These are phyloP conservation scores for Tachina fera DNA, from an alignment of 2,888 invertebrate genomes.

Conservation along the genomic window DNA sequence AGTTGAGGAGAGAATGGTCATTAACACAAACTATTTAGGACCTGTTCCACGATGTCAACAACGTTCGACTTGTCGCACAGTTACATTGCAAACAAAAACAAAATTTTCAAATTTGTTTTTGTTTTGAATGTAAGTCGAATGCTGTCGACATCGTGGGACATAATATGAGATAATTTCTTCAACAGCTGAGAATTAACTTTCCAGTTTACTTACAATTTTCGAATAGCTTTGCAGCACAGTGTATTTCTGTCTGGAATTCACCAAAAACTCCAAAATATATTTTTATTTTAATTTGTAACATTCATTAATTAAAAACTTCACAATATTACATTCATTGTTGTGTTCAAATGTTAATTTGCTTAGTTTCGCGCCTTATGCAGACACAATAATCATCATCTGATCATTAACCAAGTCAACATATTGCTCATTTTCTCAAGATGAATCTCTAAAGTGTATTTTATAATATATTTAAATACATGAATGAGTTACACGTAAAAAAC, in stretches of 20 bases:
- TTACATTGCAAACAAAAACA: too few relatives aligned
- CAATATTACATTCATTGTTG: constrained; percentile 50
- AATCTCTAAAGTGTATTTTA: constrained; percentile 17
- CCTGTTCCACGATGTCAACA: too few relatives aligned
- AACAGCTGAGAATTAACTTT: too few relatives aligned
- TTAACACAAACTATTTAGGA: too few relatives aligned
- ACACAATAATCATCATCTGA: constrained; percentile 31
- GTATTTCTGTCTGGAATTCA: not conserved
- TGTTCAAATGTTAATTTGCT: constrained; percentile 69
- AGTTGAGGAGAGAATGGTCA: too few relatives aligned
- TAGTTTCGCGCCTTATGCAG: constrained; percentile 72
- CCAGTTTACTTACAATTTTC: too few relatives aligned
- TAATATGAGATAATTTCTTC: too few relatives aligned
- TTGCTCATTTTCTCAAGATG: constrained; percentile 25
- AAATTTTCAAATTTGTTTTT: too few relatives aligned
- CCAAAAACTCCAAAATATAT: not conserved
- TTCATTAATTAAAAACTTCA: constrained; percentile 66
- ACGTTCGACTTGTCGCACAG: too few relatives aligned
- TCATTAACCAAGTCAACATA: constrained; percentile 48
- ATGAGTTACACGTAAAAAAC: constrained; percentile 13
- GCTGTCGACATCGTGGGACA: too few relatives aligned
- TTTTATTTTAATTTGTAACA: constrained; percentile 14
- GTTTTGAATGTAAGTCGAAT: too few relatives aligned
- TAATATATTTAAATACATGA: not conserved
- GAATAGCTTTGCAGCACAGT: too few relatives aligned